Conservation (phyloP, 2,113 vertebrate genomes). For the Ageneiosus marmoratus region DNA sequence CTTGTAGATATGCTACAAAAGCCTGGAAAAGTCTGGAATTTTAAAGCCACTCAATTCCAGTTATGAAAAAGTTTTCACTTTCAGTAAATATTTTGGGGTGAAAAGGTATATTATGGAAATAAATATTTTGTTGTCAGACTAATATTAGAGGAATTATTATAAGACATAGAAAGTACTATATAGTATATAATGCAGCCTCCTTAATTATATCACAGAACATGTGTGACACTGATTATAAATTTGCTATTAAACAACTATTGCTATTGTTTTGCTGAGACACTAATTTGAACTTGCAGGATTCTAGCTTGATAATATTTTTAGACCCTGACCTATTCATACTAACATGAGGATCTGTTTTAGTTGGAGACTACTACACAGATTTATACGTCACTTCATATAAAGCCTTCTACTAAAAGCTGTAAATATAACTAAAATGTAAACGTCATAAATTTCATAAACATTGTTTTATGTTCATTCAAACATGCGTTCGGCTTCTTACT, state of each 20-base stretch:
- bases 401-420: not conserved
- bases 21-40: not conserved
- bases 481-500: constrained; percentile 60
- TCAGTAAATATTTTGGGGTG: not conserved
- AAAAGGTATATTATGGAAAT: not conserved
- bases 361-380: not conserved
- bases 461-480: not conserved
- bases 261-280: no score
- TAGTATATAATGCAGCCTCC: not conserved
- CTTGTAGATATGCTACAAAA: not conserved
- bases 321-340: not conserved
- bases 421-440: not conserved
- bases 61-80: not conserved
- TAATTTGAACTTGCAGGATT: not conserved
- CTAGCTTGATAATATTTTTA: not conserved
- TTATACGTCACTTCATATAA: not conserved
- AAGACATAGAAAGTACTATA: not conserved
- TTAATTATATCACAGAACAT: not conserved
- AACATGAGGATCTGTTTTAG: not conserved
- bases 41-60: not conserved
- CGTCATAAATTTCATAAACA: no score
- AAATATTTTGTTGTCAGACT: not conserved
- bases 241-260: not conserved
- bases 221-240: not conserved
- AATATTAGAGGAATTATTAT: not conserved